Conservation (phyloP, 2,888 invertebrate species). For the Drosophila atroscutellata region DNA sequence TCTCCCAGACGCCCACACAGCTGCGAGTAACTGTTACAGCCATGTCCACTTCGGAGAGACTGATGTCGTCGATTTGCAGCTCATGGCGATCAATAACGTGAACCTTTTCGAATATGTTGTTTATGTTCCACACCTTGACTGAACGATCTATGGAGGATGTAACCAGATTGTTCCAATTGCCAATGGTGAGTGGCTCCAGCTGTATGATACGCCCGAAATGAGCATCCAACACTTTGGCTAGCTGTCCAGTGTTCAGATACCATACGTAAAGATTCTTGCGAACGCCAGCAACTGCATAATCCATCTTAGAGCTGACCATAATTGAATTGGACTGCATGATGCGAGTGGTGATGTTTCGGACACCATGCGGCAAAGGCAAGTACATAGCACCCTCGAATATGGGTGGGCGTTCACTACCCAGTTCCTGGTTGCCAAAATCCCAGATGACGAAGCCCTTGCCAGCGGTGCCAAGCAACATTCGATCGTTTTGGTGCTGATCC, state of each 20-base stretch:
- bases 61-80: conserved; percentile 96
- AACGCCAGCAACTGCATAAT: conserved; percentile 97
- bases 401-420: conserved; percentile 85
- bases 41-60: conserved; percentile 91
- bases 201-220: conserved; percentile 98
- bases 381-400: conserved; percentile 87
- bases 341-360: conserved; percentile 96
- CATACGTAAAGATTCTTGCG: conserved; percentile 98
- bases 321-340: conserved; percentile 96
- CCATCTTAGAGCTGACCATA: conserved; percentile 94
- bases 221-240: conserved; percentile 97
- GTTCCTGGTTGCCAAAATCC: conserved; percentile 87
- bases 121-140: conserved; percentile 99
- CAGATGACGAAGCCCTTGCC: conserved; percentile 94
- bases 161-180: conserved; percentile 96
- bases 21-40: conserved; percentile 97
- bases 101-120: conserved; percentile 99
- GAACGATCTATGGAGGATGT: conserved; percentile 99
- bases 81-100: conserved; percentile 98
- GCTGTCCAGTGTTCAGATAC: conserved; percentile 91
- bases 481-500: conserved; percentile 89
- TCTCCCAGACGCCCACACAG: conserved; percentile 98
- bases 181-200: conserved; percentile 93
- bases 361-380: conserved; percentile 92
- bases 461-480: conserved; percentile 92